phyloP scores from a whole-genome alignment of 2,888 invertebrate species.

The Noctuana brunneofusca region DNA sequence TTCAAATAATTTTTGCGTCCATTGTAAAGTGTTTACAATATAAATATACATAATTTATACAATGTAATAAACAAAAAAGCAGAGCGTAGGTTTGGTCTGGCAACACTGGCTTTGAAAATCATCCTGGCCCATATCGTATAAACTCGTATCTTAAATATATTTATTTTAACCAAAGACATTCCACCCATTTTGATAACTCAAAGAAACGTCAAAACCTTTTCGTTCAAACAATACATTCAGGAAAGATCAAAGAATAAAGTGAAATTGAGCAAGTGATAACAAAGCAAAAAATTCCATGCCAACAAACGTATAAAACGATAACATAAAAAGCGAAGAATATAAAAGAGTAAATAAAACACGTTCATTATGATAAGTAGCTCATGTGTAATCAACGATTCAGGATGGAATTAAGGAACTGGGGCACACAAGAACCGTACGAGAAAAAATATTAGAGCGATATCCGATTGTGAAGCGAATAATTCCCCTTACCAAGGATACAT shows the following conservation, averaged over 20 bases:
- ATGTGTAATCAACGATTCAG: conserved; percentile 27
- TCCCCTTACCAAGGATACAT: conserved; percentile 30
- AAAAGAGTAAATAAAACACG: conserved; percentile 23
- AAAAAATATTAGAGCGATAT: conserved; percentile 29
- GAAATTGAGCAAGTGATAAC: neutral
- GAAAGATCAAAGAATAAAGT: neutral
- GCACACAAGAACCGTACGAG: conserved; percentile 10
- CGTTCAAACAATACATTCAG: neutral
- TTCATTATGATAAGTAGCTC: conserved; percentile 30
- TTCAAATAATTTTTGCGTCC: no score
- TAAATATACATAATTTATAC: no score
- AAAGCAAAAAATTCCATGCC: neutral
- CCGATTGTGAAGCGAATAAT: conserved; percentile 31
- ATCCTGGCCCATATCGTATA: no score
- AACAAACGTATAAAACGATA: neutral
- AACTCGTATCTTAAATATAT: no score
- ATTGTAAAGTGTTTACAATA: no score
- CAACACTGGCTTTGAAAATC: no score
- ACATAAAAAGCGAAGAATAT: conserved; percentile 9
- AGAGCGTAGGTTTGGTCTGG: no score
- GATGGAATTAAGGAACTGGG: conserved; percentile 28
- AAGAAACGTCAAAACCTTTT: conserved; percentile 2
- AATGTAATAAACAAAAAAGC: no score
- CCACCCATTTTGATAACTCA: neutral
- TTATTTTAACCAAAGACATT: neutral